Evolutionary conservation across 2,797 vertebrate species (phyloP).

Genomic region (Halcyon chelicuti): DNA sequence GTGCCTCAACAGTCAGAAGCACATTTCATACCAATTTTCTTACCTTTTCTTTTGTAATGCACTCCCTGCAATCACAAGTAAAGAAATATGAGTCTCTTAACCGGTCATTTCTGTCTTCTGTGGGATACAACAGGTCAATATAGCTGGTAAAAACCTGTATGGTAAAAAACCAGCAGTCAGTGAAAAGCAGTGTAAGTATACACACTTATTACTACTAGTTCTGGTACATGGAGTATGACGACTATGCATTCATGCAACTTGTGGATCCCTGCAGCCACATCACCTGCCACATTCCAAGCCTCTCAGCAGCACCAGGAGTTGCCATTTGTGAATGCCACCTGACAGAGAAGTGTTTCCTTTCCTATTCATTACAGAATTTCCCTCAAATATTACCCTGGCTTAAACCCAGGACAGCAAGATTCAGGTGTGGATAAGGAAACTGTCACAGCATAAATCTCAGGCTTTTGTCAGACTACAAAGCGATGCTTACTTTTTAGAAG

Average conservation of each 20-base stretch:
- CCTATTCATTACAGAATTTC: background rate
- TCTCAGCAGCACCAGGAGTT: background rate
- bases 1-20: background rate
- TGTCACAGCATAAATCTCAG: constrained; percentile 23
- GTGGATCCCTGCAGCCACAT: background rate
- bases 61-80: constrained; percentile 90
- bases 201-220: background rate
- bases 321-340: background rate
- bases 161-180: background rate
- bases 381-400: constrained; percentile 21
- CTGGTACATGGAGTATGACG: background rate
- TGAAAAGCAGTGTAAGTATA: background rate
- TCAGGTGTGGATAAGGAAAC: constrained; percentile 55
- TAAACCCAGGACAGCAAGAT: constrained; percentile 46
- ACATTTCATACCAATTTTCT: background rate
- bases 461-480: constrained; percentile 53
- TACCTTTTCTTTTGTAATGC: constrained; percentile 87
- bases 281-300: background rate
- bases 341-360: background rate
- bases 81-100: constrained; percentile 93
- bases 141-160: constrained; percentile 93
- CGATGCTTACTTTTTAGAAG: constrained; percentile 8
- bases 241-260: background rate
- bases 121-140: constrained; percentile 95
- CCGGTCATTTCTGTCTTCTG: constrained; percentile 91